Conservation (phyloP, 2,888 invertebrate genomes). For the Shargacucullia verbasci region DNA sequence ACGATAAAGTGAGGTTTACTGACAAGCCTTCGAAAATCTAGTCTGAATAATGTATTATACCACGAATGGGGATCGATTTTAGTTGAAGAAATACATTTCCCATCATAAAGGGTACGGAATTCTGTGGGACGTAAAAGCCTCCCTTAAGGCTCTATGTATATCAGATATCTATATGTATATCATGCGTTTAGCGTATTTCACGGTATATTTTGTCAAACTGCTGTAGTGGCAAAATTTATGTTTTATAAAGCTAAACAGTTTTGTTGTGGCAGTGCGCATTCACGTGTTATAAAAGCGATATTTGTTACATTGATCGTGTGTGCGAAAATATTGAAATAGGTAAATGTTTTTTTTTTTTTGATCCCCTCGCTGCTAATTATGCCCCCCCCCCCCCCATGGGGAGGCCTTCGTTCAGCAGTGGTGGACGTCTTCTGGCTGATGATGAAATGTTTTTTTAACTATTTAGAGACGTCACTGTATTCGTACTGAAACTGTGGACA, state of each 20-base stretch:
- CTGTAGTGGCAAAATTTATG: slow-evolving; percentile 20
- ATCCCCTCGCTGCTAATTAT: too few relatives aligned
- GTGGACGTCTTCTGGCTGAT: too few relatives aligned
- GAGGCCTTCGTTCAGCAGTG: too few relatives aligned
- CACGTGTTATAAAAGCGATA: too few relatives aligned
- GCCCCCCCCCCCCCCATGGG: too few relatives aligned
- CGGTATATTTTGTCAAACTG: slow-evolving; percentile 39
- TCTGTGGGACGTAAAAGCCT: slow-evolving; percentile 24
- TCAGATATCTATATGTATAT: slow-evolving; percentile 42
- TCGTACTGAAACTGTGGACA: too few relatives aligned
- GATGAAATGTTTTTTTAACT: too few relatives aligned
- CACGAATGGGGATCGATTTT: slow-evolving; percentile 42
- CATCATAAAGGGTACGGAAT: slow-evolving; percentile 40
- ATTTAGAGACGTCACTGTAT: too few relatives aligned
- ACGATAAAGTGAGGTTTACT: slow-evolving; percentile 24
- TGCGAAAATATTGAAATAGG: too few relatives aligned
- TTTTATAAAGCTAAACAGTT: slow-evolving; percentile 2
- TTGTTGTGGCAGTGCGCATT: not conserved
- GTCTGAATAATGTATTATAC: slow-evolving; percentile 49
- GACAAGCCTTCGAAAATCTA: slow-evolving; percentile 39
- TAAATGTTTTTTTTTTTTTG: too few relatives aligned
- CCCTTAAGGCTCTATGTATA: slow-evolving; percentile 16
- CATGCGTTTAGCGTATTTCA: slow-evolving; percentile 24
- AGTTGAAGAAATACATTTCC: slow-evolving; percentile 40
- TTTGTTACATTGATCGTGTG: too few relatives aligned